Conservation (phyloP, 2,797 vertebrate genomes). For the Sciurus carolinensis region DNA sequence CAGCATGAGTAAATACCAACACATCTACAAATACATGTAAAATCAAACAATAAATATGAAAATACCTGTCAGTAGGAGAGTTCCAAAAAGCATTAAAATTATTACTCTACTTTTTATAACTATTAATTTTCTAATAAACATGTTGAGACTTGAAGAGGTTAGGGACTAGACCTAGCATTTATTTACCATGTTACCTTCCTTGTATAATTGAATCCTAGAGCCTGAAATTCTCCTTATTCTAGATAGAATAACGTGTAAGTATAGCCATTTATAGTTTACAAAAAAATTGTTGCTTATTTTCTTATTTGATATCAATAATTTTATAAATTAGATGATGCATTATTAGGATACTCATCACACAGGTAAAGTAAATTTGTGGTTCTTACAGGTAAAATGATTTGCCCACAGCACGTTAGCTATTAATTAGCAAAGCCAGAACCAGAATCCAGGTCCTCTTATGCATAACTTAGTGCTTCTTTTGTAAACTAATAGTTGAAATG, state of each 20-base stretch:
- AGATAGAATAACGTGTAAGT: not conserved
- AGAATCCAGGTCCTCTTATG: not conserved
- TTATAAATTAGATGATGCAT: not conserved
- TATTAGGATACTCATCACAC: not conserved
- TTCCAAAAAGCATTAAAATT: not conserved
- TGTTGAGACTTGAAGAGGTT: not conserved
- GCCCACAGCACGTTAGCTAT: not conserved
- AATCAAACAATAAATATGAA: not conserved
- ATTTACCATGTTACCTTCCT: conserved; percentile 3
- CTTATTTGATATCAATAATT: conserved; percentile 8
- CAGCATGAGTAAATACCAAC: not conserved
- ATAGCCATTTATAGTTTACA: not conserved
- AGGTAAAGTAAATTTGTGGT: not conserved
- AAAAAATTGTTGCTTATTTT: conserved; percentile 6
- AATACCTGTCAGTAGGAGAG: not conserved
- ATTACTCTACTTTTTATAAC: not conserved
- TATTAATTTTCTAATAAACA: conserved; percentile 46
- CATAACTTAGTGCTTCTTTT: not conserved
- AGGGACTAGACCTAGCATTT: conserved; percentile 3
- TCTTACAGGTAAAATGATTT: conserved; percentile 9
- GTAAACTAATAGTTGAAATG: conserved; percentile 7
- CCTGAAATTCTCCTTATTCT: not conserved
- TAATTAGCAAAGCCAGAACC: not conserved
- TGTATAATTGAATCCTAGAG: not conserved
- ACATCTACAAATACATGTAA: not conserved